These are phyloP conservation scores for Columba guinea DNA, from an alignment of 2,797 vertebrate species.

Conservation along the genomic window DNA sequence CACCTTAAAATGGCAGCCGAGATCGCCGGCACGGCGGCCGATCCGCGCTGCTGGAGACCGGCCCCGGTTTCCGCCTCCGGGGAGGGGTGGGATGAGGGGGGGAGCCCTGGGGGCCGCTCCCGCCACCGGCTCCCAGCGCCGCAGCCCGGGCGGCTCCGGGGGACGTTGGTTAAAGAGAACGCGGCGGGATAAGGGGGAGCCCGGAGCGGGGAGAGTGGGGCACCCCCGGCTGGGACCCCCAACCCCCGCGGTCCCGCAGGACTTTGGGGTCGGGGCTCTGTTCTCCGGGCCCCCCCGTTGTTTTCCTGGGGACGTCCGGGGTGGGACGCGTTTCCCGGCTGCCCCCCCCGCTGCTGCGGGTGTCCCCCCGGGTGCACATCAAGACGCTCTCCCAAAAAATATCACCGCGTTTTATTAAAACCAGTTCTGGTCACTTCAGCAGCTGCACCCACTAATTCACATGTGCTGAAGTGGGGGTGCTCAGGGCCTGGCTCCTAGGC, in stretches of 20 bases:
- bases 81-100: not conserved
- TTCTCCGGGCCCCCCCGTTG: not conserved
- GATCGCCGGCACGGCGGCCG: not conserved
- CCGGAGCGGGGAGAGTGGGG: too few species aligned
- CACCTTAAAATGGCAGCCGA: constrained; percentile 52
- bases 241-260: not conserved
- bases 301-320: not conserved
- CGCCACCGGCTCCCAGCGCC: not conserved
- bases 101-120: not conserved
- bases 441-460: not conserved
- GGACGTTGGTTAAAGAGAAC: not conserved
- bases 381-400: not conserved
- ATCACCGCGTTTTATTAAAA: not conserved
- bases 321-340: not conserved
- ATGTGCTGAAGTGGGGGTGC: not conserved
- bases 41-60: not conserved
- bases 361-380: not conserved
- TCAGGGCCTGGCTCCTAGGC: not conserved
- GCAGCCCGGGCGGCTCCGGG: not conserved
- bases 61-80: constrained; percentile 33
- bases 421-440: not conserved
- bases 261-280: not conserved
- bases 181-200: not conserved
- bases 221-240: not conserved
- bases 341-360: not conserved